These are phyloP conservation scores for Epistrophella euchroma DNA, from an alignment of 2,888 invertebrate species.

Conservation along the genomic window DNA sequence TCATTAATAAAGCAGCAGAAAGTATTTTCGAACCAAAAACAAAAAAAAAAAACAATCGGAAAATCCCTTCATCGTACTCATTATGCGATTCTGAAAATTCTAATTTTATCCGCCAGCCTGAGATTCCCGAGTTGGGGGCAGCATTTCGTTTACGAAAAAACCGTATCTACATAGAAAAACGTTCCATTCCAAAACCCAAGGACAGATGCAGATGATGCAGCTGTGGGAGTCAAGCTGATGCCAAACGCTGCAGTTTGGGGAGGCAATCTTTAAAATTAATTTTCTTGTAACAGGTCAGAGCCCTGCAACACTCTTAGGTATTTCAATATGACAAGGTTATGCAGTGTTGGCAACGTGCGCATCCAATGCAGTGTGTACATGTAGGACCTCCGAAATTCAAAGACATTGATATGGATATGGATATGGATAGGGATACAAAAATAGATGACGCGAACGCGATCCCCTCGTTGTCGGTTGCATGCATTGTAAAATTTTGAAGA, in stretches of 20 bases:
- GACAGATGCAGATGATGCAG: slow-evolving; percentile 59
- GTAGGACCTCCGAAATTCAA: slow-evolving; percentile 46
- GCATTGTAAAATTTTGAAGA: slow-evolving; percentile 36
- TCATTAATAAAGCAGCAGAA: slow-evolving; percentile 40
- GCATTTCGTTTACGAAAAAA: slow-evolving; percentile 8
- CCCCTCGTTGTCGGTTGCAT: slow-evolving; percentile 57
- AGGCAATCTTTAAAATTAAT: slow-evolving; percentile 60
- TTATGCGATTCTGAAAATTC: slow-evolving; percentile 68
- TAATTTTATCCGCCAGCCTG: slow-evolving; percentile 64
- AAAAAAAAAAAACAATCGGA: slow-evolving; percentile 34
- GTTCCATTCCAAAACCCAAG: slow-evolving; percentile 32
- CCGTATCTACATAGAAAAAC: slow-evolving; percentile 17
- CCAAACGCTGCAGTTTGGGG: slow-evolving; percentile 52
- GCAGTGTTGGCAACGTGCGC: slow-evolving; percentile 36
- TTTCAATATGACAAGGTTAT: slow-evolving; percentile 67
- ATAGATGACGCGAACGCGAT: slow-evolving; percentile 61
- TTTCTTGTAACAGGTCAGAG: slow-evolving; percentile 61
- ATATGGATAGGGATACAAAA: slow-evolving; percentile 51
- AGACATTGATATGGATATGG: slow-evolving; percentile 38
- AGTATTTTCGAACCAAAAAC: slow-evolving; percentile 37
- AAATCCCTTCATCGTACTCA: slow-evolving; percentile 65
- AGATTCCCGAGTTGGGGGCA: slow-evolving; percentile 62
- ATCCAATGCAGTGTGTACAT: background rate
- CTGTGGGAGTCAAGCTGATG: slow-evolving; percentile 56
- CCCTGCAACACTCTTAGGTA: slow-evolving; percentile 52